phyloP scores from a whole-genome alignment of 2,797 vertebrate genomes.

The Myotis findleyi region DNA sequence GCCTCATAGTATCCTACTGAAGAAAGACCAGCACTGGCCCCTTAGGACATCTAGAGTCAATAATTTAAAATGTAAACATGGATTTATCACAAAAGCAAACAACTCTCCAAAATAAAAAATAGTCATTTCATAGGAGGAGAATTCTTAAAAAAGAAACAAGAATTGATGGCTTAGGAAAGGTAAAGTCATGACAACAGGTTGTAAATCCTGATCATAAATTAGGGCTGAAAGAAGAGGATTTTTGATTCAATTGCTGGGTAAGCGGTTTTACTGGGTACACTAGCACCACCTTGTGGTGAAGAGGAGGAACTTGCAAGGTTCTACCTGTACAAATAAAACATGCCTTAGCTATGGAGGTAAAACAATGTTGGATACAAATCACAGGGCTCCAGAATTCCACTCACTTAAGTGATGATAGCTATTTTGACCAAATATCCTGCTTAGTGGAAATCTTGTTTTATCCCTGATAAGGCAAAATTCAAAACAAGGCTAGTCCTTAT shows the following conservation, averaged over 20 bases:
- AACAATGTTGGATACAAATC: background rate
- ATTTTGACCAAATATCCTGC: background rate
- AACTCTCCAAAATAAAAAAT: constrained; percentile 1
- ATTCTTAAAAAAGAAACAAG: constrained; percentile 65
- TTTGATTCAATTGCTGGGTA: background rate
- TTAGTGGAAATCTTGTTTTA: background rate
- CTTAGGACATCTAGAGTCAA: constrained; percentile 35
- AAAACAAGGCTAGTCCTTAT: background rate
- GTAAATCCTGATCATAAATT: constrained; percentile 80
- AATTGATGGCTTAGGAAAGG: constrained; percentile 70
- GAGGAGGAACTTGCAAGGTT: background rate
- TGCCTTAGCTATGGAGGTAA: background rate
- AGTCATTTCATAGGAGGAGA: constrained; percentile 65
- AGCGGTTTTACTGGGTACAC: constrained; percentile 79
- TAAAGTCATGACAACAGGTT: constrained; percentile 63
- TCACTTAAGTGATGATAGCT: background rate
- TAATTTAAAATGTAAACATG: constrained; percentile 46
- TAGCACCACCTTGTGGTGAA: constrained; percentile 86
- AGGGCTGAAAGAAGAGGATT: constrained; percentile 28
- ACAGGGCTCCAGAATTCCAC: background rate
- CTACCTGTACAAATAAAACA: background rate
- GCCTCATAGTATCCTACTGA: background rate
- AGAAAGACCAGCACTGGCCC: constrained; percentile 18
- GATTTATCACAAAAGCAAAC: constrained; percentile 70
- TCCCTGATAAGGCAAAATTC: background rate